Percentiles rank a stretch among this genome's conserved stretches.
Conservation (phyloP, 2,888 invertebrate species). For the Fragum sueziense region DNA sequence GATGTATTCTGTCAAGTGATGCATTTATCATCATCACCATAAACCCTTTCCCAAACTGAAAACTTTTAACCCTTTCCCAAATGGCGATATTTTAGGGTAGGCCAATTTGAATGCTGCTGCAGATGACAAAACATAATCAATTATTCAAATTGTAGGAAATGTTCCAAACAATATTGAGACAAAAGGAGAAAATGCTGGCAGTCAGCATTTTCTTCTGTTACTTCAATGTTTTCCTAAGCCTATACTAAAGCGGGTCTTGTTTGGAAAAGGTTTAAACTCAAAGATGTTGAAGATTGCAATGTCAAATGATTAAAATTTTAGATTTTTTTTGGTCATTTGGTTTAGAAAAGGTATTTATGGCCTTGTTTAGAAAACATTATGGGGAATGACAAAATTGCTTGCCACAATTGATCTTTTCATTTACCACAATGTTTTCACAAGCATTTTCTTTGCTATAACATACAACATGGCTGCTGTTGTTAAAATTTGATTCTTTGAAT, state of each 20-base stretch:
- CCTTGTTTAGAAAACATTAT: too few species aligned
- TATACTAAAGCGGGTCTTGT: background rate
- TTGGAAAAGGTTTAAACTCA: background rate
- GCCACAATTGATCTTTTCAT: too few species aligned
- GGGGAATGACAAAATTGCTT: too few species aligned
- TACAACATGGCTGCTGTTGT: background rate
- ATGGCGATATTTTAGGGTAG: too few species aligned
- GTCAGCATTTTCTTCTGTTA: background rate
- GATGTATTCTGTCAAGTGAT: background rate
- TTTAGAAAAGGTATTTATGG: background rate
- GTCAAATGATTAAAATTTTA: background rate
- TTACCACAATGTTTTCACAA: background rate
- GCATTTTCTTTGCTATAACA: background rate
- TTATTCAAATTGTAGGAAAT: background rate
- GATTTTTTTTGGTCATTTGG: background rate
- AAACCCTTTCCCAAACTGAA: too few species aligned
- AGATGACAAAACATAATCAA: too few species aligned
- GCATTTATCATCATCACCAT: background rate
- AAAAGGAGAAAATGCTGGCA: background rate
- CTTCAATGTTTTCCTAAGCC: background rate
- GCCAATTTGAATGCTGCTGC: too few species aligned
- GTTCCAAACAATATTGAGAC: background rate
- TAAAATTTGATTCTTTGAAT: too few species aligned
- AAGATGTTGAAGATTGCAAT: too few species aligned
- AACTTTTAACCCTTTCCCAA: too few species aligned